Conservation (phyloP, 2,113 vertebrate species). For the Gasterosteus aculeatus region DNA sequence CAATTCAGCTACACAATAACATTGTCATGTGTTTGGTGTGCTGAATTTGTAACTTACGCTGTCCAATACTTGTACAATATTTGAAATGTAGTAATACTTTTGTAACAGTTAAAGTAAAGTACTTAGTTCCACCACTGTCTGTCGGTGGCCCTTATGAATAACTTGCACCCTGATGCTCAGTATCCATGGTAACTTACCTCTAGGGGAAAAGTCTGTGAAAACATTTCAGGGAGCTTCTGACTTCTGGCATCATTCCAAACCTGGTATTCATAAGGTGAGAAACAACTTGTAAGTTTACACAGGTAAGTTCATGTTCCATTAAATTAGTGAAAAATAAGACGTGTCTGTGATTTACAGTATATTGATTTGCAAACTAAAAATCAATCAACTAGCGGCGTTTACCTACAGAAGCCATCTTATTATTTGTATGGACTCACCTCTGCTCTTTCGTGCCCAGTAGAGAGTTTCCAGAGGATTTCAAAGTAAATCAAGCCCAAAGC, state of each 20-base stretch:
- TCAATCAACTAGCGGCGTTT: not conserved
- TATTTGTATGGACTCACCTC: constrained; percentile 49
- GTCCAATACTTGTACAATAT: not conserved
- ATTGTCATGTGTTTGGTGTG: not conserved
- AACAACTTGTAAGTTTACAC: not conserved
- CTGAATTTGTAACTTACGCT: not conserved
- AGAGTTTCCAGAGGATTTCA: constrained; percentile 79
- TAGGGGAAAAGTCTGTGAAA: constrained; percentile 34
- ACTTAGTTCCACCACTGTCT: not conserved
- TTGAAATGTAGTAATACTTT: not conserved
- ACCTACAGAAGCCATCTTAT: not conserved
- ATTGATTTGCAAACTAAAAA: not conserved
- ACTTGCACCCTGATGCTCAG: not conserved
- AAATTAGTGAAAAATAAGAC: not conserved
- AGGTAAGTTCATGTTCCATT: not conserved
- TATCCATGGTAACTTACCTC: constrained; percentile 61
- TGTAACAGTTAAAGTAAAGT: not conserved
- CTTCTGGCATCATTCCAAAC: constrained; percentile 35
- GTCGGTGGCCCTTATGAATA: not conserved
- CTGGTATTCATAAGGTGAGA: constrained; percentile 42
- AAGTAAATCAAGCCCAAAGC: constrained; percentile 87
- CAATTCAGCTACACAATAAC: not conserved
- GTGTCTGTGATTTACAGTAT: not conserved
- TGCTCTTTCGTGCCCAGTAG: constrained; percentile 28
- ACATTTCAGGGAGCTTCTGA: constrained; percentile 48